phyloP scores from a whole-genome alignment of 2,797 vertebrate species.

The Brachyrhaphis roseni region DNA sequence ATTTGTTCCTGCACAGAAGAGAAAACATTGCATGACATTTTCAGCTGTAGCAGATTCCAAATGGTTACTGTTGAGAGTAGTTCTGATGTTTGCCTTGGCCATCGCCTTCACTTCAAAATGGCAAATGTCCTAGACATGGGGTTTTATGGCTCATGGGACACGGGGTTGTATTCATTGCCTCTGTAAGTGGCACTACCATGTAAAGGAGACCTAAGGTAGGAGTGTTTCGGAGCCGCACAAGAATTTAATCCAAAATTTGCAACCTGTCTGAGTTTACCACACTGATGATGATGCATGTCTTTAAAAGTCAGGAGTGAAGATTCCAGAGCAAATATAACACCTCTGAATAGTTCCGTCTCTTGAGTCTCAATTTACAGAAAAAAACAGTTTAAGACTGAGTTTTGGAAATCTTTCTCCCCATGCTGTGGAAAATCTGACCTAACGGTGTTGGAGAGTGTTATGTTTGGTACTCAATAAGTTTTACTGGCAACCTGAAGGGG shows the following conservation, averaged over 20 bases:
- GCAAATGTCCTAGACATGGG: conserved; percentile 48
- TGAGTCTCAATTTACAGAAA: conserved; percentile 53
- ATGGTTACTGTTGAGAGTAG: conserved; percentile 40
- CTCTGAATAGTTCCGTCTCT: conserved; percentile 56
- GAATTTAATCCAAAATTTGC: not conserved
- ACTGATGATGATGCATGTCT: conserved; percentile 54
- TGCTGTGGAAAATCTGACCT: conserved; percentile 19
- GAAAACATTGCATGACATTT: conserved; percentile 41
- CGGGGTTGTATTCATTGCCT: conserved; percentile 56
- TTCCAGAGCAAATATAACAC: conserved; percentile 42
- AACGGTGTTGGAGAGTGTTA: conserved; percentile 46
- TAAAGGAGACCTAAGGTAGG: conserved; percentile 43
- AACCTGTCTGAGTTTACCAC: conserved; percentile 26
- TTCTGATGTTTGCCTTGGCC: conserved; percentile 62
- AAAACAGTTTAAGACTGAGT: conserved; percentile 56
- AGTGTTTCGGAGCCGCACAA: conserved; percentile 45
- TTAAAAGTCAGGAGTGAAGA: conserved; percentile 33
- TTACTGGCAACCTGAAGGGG: conserved; percentile 28
- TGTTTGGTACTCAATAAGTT: conserved; percentile 50
- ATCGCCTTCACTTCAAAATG: conserved; percentile 45
- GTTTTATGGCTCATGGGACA: conserved; percentile 63
- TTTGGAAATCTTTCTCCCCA: conserved; percentile 33
- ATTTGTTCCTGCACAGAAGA: conserved; percentile 33
- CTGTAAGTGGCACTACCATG: conserved; percentile 45
- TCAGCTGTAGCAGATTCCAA: conserved; percentile 34